Base-by-base conservation (phyloP, 2,113 vertebrate genomes). In the Falcunculus frontatus region DNA sequence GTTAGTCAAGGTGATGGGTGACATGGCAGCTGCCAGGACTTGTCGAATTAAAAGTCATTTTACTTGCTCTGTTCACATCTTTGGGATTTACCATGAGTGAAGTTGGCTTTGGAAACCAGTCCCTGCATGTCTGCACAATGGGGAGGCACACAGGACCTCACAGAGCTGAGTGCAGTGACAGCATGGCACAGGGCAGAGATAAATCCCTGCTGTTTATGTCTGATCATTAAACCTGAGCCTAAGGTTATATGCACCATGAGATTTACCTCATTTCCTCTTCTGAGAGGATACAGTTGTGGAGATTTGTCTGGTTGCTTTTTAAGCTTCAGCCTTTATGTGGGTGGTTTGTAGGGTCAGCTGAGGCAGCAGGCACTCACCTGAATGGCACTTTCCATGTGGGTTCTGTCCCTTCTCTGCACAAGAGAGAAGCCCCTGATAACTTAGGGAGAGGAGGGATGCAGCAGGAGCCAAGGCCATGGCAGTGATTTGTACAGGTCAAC, bases 381-480 rank as follows among this genome's bases (percentile, higher is more conserved):
- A 32, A 6, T 4, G 17, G 9, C 3, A 0, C 8, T 85, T n/a
- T 64, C 18, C 3, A 0, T 11, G 33, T 39, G 49, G 7, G 6
- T 42, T 74, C 10, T 69, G 53, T 11, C 14, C 12, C 20, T 79
- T 49, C 42, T 14, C 23, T 7, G 1, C 29, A 10, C 13, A 3
- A 4, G 21, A 35, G 9, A 33, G 13, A 62, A 49, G 8, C 3
- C 30, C 35, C 15, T 0, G 1, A 3, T 2, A 1, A 10, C 57
- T 41, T 21, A 21, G 29, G n/a, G 59, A n/a, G 27, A 11, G 50
- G 11, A 74, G 42, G 13, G 46, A 73, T 23, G 33, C 1, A 3
- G 18, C 82, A 47, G 33, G 10, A 55, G 46, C 32, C 22, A 29
- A 60, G 62, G 56, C 21, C 18, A 11, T 11, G 37, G 74, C 9